Conservation (phyloP, 2,888 invertebrate genomes). For the Lypha dubia region DNA sequence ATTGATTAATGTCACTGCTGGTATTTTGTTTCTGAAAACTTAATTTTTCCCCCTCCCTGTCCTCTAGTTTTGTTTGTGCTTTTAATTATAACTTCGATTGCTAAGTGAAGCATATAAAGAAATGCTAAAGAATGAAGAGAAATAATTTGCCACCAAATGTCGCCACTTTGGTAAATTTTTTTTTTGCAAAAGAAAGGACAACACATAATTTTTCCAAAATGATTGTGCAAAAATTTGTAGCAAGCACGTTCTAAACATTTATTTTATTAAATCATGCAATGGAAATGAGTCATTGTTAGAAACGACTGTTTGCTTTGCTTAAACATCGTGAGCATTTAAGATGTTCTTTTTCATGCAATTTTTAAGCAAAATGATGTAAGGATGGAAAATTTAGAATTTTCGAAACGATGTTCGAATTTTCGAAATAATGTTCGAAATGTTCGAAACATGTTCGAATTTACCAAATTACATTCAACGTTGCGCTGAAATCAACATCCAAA, state of each 20-base stretch:
- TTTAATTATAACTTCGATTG: constrained; percentile 56
- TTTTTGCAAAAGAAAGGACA: constrained; percentile 26
- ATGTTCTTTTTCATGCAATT: too few relatives aligned
- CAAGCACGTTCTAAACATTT: constrained; percentile 13
- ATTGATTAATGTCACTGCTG: constrained; percentile 72
- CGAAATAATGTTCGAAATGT: too few relatives aligned
- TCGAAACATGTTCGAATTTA: too few relatives aligned
- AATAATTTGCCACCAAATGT: constrained; percentile 67
- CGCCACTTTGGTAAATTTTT: constrained; percentile 55
- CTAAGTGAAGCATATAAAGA: constrained; percentile 52
- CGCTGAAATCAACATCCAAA: too few relatives aligned
- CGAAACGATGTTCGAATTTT: too few relatives aligned
- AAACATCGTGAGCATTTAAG: too few relatives aligned
- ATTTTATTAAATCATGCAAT: constrained; percentile 23
- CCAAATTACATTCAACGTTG: too few relatives aligned
- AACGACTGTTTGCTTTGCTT: not conserved
- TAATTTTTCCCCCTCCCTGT: not conserved
- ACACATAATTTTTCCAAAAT: constrained; percentile 36
- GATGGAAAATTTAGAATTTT: too few relatives aligned
- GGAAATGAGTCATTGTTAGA: constrained; percentile 46
- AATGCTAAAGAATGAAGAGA: constrained; percentile 2
- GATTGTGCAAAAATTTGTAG: constrained; percentile 55
- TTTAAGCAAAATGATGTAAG: too few relatives aligned
- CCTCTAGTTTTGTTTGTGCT: constrained; percentile 5
- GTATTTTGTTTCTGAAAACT: constrained; percentile 52